Conservation (phyloP, 2,113 vertebrate species). For the Asarcornis scutulata region DNA sequence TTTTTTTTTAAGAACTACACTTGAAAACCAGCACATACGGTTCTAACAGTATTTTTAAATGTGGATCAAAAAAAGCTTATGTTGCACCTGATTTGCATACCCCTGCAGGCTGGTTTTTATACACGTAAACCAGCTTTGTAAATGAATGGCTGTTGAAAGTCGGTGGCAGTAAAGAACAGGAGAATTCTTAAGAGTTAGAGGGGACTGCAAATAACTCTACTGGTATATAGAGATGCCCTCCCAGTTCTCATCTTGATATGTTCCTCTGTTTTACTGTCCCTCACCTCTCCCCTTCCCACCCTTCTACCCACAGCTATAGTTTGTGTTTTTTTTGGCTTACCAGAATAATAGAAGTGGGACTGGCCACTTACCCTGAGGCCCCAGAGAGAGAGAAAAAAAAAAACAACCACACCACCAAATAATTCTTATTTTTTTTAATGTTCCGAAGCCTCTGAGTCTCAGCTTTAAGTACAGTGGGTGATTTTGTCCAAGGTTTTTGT, state of each 20-base stretch:
- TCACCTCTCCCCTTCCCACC: neutral
- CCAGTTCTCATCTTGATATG: neutral
- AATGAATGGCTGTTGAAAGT: neutral
- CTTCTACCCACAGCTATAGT: neutral
- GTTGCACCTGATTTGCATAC: neutral
- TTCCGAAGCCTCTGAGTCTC: neutral
- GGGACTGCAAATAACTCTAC: neutral
- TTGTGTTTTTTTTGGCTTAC: neutral
- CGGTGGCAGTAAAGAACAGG: neutral
- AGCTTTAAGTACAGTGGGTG: neutral
- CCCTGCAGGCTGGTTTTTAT: neutral
- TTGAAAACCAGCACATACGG: accelerated
- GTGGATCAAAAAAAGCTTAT: neutral
- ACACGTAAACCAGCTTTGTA: neutral
- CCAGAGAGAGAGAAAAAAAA: neutral
- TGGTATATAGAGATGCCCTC: neutral
- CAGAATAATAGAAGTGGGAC: neutral
- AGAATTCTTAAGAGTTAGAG: neutral
- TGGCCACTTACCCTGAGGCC: neutral
- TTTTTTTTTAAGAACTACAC: neutral
- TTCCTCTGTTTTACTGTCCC: neutral
- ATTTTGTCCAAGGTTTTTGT: neutral
- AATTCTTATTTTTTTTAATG: neutral
- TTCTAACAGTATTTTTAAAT: neutral
- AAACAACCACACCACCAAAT: neutral